These are phyloP conservation scores for Stomatorhinus walkeri DNA, from an alignment of 2,797 vertebrate species.

Conservation along the genomic window DNA sequence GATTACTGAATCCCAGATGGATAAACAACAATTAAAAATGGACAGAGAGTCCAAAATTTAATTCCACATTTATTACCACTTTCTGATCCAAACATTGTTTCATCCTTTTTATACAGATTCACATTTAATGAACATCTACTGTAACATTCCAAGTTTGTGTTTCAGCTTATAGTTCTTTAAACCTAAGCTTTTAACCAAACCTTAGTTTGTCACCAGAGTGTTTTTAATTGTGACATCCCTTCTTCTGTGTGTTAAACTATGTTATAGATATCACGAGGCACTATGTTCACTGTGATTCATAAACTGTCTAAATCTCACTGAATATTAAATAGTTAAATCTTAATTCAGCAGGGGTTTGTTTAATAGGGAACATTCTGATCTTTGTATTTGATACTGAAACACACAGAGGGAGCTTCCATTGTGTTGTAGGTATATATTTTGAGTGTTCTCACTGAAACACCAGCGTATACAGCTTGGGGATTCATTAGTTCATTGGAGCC, in stretches of 20 bases:
- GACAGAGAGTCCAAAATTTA: not conserved
- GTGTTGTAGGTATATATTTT: not conserved
- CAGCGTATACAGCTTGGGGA: slow-evolving; percentile 7
- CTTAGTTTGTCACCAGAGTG: not conserved
- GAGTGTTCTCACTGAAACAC: not conserved
- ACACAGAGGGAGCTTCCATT: not conserved
- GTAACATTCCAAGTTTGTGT: not conserved
- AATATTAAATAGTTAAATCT: not conserved
- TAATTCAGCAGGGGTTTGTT: not conserved
- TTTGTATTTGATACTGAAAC: not conserved
- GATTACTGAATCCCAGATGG: not conserved
- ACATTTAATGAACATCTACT: not conserved
- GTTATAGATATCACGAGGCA: not conserved
- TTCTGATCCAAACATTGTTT: slow-evolving; percentile 1
- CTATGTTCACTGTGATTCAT: not conserved
- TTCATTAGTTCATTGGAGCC: slow-evolving; percentile 14
- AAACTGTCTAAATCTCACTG: not conserved
- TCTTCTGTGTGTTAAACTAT: not conserved
- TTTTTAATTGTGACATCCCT: not conserved
- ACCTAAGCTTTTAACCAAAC: not conserved
- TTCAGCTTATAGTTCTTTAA: not conserved
- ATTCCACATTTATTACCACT: slow-evolving; percentile 8
- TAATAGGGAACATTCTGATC: not conserved
- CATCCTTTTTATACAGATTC: not conserved
- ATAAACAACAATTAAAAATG: slow-evolving; percentile 6